Percentiles rank a stretch among this genome's conserved stretches.
Conservation (phyloP, 2,888 invertebrate species). For the Serripes groenlandicus region DNA sequence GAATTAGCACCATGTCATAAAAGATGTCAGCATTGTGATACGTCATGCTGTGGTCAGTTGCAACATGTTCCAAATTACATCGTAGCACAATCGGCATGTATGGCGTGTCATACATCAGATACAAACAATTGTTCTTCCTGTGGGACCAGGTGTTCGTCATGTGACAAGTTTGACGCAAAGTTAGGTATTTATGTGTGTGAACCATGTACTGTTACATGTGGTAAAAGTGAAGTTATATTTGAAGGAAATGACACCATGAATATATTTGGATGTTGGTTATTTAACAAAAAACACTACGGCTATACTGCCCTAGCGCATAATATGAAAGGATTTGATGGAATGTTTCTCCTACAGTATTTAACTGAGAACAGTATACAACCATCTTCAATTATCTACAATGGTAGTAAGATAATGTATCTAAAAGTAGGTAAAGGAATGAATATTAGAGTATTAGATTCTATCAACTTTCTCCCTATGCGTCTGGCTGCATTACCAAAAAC, state of each 20-base stretch:
- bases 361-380: conserved; percentile 39
- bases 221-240: conserved; percentile 49
- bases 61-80: conserved; percentile 43
- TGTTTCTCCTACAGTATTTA: conserved; percentile 56
- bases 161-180: conserved; percentile 22
- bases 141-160: conserved; percentile 23
- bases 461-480: conserved; percentile 58
- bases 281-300: conserved; percentile 40
- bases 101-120: conserved; percentile 11
- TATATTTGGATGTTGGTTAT: conserved; percentile 48
- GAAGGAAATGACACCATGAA: conserved; percentile 37
- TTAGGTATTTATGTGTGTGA: neutral
- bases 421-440: conserved; percentile 41
- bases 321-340: conserved; percentile 55
- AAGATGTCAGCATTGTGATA: conserved; percentile 20
- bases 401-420: conserved; percentile 46
- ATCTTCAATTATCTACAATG: conserved; percentile 17
- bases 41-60: conserved; percentile 38
- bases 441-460: conserved; percentile 44
- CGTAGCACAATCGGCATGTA: conserved; percentile 41
- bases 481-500: conserved; percentile 54
- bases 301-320: conserved; percentile 56
- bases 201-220: conserved; percentile 40
- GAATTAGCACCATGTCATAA: conserved; percentile 20
- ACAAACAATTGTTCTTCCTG: conserved; percentile 1